Base-by-base conservation (phyloP, 2,888 invertebrate species). In the Melieria picta region DNA sequence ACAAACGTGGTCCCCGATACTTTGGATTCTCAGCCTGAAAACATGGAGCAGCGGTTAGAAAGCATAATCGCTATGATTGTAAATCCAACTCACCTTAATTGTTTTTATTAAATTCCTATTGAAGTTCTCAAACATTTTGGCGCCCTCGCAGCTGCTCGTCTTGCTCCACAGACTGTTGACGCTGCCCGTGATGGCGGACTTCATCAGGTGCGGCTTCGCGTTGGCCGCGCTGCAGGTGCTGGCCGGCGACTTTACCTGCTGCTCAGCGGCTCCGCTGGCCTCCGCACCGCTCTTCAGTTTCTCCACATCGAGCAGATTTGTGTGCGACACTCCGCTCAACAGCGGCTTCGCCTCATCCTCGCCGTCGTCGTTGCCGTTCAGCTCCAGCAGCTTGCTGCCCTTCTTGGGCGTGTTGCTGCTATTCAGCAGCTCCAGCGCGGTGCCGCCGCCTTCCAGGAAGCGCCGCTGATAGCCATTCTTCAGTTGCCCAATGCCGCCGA, bases 1-100 rank as follows among this genome's bases (percentile, higher is more conserved):
- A 94, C 79, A 93, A 91, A 75, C 94, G 89, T 2, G 94, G 93
- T 1, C 93, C 93, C 10, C 82, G 83, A 72, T 86, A 78, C 72
- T 86, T 86, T 9, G 87, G 86, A 80, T 87, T 87, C 77, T 87
- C 87, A 80, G 87, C 86, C 87, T 87, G 65, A 0, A 77, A 70
- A 10, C 7, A 52, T 43, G 56, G 11, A 46, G 56, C 55, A 13
- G 5, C 11, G n/a, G 2, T 4, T 9, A 7, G 13, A 62, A 42
- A 43, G 5, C 2, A 13, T 16, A 45, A 3, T 63, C 30, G 30
- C 30, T 16, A 30, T 30, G 1, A 30, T 30, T 2, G 30, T 2
- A 30, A 1, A 30, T 1, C 30, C 0, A 11, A 64, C 77, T 77
- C 74, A 87, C 87, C 85, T 86, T 87, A 5, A 87, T 87, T 0